Conservation (phyloP, 1,140 invertebrate genomes). For the Pseudomyrmex concolor region DNA sequence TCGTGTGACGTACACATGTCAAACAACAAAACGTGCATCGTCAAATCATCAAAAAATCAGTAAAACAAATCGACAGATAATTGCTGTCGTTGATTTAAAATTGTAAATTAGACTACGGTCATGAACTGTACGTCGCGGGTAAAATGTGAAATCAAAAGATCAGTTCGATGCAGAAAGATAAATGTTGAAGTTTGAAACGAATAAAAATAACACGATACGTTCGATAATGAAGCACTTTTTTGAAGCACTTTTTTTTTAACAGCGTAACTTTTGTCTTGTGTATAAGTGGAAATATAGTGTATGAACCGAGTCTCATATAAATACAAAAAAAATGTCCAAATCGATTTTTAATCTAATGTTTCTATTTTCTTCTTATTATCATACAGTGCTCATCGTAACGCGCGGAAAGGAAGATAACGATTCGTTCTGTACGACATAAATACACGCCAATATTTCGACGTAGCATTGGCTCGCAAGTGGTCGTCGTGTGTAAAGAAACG, state of each 20-base stretch:
- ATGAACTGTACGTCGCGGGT: background rate
- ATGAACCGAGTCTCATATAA: background rate
- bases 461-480: slow-evolving; percentile 40
- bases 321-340: background rate
- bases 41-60: slow-evolving; percentile 30
- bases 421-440: slow-evolving; percentile 37
- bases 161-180: background rate
- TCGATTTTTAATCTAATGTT: background rate
- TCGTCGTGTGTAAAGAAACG: slow-evolving; percentile 74
- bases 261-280: too few species aligned
- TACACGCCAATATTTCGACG: slow-evolving; percentile 26
- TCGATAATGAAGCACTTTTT: slow-evolving; percentile 26
- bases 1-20: background rate
- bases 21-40: slow-evolving; percentile 1
- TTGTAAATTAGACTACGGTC: slow-evolving; percentile 15
- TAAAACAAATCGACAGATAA: slow-evolving; percentile 23
- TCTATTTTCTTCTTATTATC: background rate
- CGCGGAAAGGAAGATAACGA: slow-evolving; percentile 16
- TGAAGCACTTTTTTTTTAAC: background rate
- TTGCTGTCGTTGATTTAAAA: slow-evolving; percentile 36
- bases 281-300: background rate
- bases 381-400: slow-evolving; percentile 11
- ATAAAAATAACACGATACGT: background rate
- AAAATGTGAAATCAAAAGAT: slow-evolving; percentile 20
- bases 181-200: background rate